Evolutionary conservation across 2,888 invertebrate genomes (phyloP), one percentile per base, ranked within the genome.

Genomic region (Odontomyia ornata): DNA sequence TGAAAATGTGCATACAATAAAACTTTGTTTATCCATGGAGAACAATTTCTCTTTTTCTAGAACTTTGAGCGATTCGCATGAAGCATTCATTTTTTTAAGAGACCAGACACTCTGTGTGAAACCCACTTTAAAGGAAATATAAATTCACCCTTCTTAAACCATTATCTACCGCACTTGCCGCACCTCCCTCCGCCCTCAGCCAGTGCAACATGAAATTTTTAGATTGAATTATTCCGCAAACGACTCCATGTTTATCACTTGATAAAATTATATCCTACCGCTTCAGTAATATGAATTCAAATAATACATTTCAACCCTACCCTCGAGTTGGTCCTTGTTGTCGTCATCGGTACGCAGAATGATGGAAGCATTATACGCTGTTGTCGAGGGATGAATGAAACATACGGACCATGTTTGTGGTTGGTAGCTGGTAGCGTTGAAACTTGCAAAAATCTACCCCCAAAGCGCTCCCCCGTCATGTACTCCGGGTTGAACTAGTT

Each of bases 251-350:
- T 52, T 72, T 52, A 52, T 72, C 56, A 72, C 72, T 72, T 72
- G 21, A 72, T 56, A 72, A 72, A 72, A 72, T 72, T 72, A 72
- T 72, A 72, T n/a, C 72, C 30, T 28, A 28, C 72, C 52, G 0
- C 72, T 72, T 13, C 25, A 52, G 56, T 72, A 56, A 72, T 72
- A 72, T 72, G 72, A 72, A 72, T 72, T 56, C 21, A 69, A 69
- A 69, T 69, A 69, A 69, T 69, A 18, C 69, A 69, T 69, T 64
- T 69, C 69, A 69, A 69, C 69, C 69, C 69, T 25, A 25, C 21
- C 15, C 18, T 23, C n/a, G n/a, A n/a, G n/a, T n/a, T 13, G 13
- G 25, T 23, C 21, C 25, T 47, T 25, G 7, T 3, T 30, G 46
- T 15, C 36, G 15, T 1, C n/a, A 43, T 5, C n/a, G 43, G 43